Evolutionary conservation across 2,113 vertebrate genomes (phyloP).

Genomic region (Vombatus ursinus): DNA sequence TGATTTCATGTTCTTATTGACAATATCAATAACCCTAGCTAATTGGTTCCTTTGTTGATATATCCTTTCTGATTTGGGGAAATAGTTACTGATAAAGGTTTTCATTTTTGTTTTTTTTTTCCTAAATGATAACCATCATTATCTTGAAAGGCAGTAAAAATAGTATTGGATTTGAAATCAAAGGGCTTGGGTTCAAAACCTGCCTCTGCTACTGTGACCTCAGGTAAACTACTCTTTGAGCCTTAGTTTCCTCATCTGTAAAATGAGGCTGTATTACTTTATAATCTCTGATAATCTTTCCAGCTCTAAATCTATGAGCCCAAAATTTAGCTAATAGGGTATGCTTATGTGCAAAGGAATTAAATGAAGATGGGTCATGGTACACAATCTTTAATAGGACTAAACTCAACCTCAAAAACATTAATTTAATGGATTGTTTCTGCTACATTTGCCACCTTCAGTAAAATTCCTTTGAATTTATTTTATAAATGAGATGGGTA

Average conservation of each 20-base stretch:
- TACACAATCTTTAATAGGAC: background rate
- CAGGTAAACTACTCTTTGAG: background rate
- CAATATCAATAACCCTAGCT: background rate
- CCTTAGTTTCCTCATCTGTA: background rate
- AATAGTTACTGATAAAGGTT: background rate
- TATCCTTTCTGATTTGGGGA: background rate
- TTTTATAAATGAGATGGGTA: background rate
- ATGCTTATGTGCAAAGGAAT: background rate
- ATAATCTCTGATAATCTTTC: background rate
- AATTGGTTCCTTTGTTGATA: background rate
- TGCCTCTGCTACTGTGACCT: background rate
- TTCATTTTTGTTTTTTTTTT: background rate
- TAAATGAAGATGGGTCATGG: background rate
- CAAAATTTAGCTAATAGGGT: background rate
- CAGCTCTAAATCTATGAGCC: background rate
- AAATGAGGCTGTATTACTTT: background rate
- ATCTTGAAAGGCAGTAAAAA: background rate
- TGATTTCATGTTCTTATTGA: background rate
- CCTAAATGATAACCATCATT: background rate
- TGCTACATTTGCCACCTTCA: background rate
- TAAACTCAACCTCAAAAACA: background rate
- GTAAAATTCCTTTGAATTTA: background rate
- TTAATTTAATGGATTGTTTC: background rate
- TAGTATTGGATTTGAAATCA: background rate
- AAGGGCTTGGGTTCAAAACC: background rate